These are phyloP conservation scores for Chloroceryle inda DNA, from an alignment of 2,797 vertebrate species.

Conservation along the genomic window DNA sequence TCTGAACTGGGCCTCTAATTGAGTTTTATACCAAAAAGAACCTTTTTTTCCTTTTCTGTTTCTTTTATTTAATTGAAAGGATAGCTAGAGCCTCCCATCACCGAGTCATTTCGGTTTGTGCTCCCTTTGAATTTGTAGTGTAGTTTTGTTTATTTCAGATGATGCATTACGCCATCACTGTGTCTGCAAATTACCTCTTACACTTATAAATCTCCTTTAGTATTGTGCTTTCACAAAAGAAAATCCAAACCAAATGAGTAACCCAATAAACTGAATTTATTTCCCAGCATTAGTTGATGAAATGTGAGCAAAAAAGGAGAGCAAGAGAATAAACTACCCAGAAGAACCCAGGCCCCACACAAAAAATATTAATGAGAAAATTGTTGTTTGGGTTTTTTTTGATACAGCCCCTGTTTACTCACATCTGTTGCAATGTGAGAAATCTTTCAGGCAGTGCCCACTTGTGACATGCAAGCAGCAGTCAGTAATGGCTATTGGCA, in stretches of 20 bases:
- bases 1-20: not conserved
- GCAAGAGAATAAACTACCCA: not conserved
- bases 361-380: not conserved
- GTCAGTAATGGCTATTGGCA: not conserved
- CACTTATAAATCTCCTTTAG: slow-evolving; percentile 29
- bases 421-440: not conserved
- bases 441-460: not conserved
- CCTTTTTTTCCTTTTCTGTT: not conserved
- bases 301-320: not conserved
- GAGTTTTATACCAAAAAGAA: not conserved
- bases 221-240: not conserved
- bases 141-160: slow-evolving; percentile 30
- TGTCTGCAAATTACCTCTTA: not conserved
- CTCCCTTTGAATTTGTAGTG: slow-evolving; percentile 8
- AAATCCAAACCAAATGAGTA: slow-evolving; percentile 12
- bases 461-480: not conserved
- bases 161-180: slow-evolving; percentile 3
- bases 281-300: slow-evolving; percentile 12
- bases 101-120: slow-evolving; percentile 32
- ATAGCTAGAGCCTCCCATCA: not conserved
- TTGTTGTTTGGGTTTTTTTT: not conserved
- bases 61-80: not conserved
- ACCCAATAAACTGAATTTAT: not conserved
- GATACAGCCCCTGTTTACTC: not conserved
- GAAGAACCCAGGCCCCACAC: not conserved